phyloP scores from a whole-genome alignment of 2,888 invertebrate species.

The Microplitis manilae region DNA sequence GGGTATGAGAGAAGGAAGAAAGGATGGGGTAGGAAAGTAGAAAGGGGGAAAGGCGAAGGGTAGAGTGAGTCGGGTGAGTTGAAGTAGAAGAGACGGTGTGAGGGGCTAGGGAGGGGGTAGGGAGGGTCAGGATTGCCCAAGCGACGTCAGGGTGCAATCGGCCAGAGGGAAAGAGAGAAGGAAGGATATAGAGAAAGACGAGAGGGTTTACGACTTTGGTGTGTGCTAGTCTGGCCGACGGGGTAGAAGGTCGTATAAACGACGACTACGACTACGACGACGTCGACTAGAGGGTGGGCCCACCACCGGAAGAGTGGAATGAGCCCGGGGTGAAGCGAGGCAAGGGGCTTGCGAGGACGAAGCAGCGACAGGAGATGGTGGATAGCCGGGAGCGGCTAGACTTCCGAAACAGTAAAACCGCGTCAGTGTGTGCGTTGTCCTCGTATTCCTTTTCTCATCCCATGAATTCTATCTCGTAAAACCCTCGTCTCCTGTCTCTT shows the following conservation, averaged over 20 bases:
- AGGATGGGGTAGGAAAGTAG: slow-evolving; percentile 29
- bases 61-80: slow-evolving; percentile 40
- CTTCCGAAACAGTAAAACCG: slow-evolving; percentile 68
- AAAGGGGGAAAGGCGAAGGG: slow-evolving; percentile 45
- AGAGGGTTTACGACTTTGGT: slow-evolving; percentile 44
- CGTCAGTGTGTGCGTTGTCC: slow-evolving; percentile 57
- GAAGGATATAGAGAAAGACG: slow-evolving; percentile 27
- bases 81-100: slow-evolving; percentile 25
- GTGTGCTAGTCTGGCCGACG: slow-evolving; percentile 61
- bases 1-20: slow-evolving; percentile 30
- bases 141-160: slow-evolving; percentile 27
- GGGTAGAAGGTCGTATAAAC: slow-evolving; percentile 67
- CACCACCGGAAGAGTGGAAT: slow-evolving; percentile 37
- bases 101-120: slow-evolving; percentile 28
- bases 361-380: slow-evolving; percentile 49
- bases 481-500: slow-evolving; percentile 37
- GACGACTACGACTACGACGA: slow-evolving; percentile 20
- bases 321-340: slow-evolving; percentile 34
- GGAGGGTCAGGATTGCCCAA: neutral
- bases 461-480: slow-evolving; percentile 27
- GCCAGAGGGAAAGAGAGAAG: slow-evolving; percentile 46
- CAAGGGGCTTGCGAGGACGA: slow-evolving; percentile 5
- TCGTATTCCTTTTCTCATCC: slow-evolving; percentile 36
- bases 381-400: slow-evolving; percentile 65
- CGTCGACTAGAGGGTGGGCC: slow-evolving; percentile 12